Conservation (phyloP, 2,113 vertebrate genomes). For the Hiodon alosoides region DNA sequence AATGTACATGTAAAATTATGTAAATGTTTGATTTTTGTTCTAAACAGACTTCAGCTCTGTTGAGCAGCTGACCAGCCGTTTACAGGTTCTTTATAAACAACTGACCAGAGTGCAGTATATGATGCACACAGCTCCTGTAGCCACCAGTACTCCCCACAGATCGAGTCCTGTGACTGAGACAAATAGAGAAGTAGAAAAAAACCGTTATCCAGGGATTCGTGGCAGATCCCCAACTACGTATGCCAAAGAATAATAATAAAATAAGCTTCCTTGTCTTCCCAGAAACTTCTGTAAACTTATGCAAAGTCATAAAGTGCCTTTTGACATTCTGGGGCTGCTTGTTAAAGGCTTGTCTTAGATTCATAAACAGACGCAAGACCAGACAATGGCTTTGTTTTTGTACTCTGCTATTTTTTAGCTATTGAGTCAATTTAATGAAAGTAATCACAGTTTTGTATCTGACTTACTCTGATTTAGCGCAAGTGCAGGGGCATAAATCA, state of each 20-base stretch:
- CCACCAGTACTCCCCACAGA: conserved; percentile 71
- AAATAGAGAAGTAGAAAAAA: conserved; percentile 12
- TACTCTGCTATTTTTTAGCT: background rate
- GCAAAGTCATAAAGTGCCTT: conserved; percentile 1
- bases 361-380: conserved; percentile 6
- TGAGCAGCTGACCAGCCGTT: background rate
- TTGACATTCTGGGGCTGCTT: background rate
- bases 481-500: conserved; percentile 72
- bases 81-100: conserved; percentile 20
- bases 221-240: background rate
- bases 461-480: conserved; percentile 72
- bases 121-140: conserved; percentile 68
- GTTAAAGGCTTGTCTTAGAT: background rate
- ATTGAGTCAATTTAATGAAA: conserved; percentile 7
- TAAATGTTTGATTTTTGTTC: too few relatives aligned
- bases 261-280: too few relatives aligned
- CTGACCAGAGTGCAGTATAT: conserved; percentile 71
- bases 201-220: background rate
- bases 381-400: background rate
- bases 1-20: background rate
- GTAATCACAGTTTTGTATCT: background rate
- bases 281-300: background rate
- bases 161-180: conserved; percentile 65
- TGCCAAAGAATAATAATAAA: background rate
- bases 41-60: background rate